Evolutionary conservation across 2,888 invertebrate genomes (phyloP).

Genomic region (Campoplex capitator): DNA sequence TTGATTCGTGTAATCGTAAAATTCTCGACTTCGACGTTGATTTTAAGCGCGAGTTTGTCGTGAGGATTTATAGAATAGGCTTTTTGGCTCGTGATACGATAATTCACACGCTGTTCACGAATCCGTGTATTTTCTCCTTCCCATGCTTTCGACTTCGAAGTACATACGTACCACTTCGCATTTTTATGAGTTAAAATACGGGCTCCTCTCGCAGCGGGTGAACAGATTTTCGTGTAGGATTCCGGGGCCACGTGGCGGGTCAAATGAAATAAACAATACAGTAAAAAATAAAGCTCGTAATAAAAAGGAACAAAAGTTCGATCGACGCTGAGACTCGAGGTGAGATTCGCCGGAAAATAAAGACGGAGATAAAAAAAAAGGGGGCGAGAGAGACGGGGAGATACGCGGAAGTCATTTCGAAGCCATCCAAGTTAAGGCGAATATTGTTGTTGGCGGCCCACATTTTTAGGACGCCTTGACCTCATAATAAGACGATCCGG

Average conservation of each 20-base stretch:
- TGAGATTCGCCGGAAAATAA: constrained; percentile 18
- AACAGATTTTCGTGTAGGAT: constrained; percentile 31
- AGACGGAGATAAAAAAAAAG: constrained; percentile 14
- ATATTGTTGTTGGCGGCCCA: constrained; percentile 35
- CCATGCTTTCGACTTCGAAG: not conserved
- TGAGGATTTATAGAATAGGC: not conserved
- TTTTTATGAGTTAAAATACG: constrained; percentile 49
- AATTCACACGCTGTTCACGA: constrained; percentile 33
- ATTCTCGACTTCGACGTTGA: not conserved
- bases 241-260: constrained; percentile 32
- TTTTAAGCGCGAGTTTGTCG: constrained; percentile 9
- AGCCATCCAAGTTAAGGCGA: not conserved
- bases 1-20: constrained; percentile 26
- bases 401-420: constrained; percentile 29
- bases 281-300: constrained; percentile 31
- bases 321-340: constrained; percentile 29
- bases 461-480: constrained; percentile 31
- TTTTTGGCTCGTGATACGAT: constrained; percentile 11
- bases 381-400: not conserved
- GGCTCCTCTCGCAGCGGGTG: constrained; percentile 32
- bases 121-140: constrained; percentile 10
- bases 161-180: constrained; percentile 28
- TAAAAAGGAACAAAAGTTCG: constrained; percentile 32
- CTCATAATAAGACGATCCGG: constrained; percentile 25
- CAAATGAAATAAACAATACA: constrained; percentile 49